These are phyloP conservation scores for Araneus ventricosus DNA, from an alignment of 1,140 invertebrate genomes.

Conservation along the genomic window DNA sequence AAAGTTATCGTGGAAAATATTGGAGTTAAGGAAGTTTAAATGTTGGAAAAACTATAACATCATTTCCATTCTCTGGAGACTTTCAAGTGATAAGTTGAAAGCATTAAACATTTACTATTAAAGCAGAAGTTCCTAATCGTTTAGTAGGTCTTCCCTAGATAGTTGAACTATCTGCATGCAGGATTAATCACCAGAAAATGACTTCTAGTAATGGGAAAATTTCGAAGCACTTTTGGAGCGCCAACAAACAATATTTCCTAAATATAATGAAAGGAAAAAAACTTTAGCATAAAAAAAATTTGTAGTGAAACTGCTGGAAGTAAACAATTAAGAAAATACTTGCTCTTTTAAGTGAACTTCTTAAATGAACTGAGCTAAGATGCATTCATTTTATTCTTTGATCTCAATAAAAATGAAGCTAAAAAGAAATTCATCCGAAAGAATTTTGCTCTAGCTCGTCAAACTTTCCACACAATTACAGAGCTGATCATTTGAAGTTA, in stretches of 20 bases:
- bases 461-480: neutral
- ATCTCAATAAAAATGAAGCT: neutral
- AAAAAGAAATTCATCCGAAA: neutral
- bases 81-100: neutral
- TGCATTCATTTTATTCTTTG: neutral
- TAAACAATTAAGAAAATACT: neutral
- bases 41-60: too few species aligned
- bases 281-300: neutral
- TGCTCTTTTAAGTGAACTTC: neutral
- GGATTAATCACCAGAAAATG: neutral
- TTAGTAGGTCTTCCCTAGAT: neutral
- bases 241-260: neutral
- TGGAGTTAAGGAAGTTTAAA: too few species aligned
- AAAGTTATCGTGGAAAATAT: too few species aligned
- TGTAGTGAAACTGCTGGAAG: neutral
- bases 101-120: neutral
- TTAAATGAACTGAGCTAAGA: conserved; percentile 1
- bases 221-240: neutral
- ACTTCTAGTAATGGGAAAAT: neutral
- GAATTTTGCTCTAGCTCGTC: neutral
- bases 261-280: neutral
- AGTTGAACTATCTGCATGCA: neutral
- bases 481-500: neutral
- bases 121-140: neutral
- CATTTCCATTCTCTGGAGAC: too few species aligned